phyloP scores from a whole-genome alignment of 2,888 invertebrate species.

The Cephus runcator region DNA sequence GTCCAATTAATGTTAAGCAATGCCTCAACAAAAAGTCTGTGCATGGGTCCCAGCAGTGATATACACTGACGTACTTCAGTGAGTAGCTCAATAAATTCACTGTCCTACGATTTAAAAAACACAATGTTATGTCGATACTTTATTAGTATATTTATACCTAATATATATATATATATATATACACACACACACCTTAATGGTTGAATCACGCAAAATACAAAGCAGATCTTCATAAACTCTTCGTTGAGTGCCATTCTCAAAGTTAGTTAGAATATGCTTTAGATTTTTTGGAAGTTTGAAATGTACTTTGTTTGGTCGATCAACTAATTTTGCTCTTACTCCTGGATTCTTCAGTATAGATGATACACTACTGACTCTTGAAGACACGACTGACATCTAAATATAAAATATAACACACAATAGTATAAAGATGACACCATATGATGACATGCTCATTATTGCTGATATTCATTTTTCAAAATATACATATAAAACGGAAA shows the following conservation, averaged over 20 bases:
- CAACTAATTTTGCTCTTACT: slow-evolving; percentile 43
- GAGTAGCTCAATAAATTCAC: slow-evolving; percentile 70
- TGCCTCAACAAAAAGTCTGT: slow-evolving; percentile 71
- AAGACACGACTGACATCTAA: slow-evolving; percentile 62
- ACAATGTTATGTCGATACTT: slow-evolving; percentile 2
- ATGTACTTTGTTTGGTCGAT: slow-evolving; percentile 49
- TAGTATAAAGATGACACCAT: not conserved
- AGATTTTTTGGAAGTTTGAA: slow-evolving; percentile 68
- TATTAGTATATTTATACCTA: slow-evolving; percentile 5
- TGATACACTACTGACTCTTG: slow-evolving; percentile 53
- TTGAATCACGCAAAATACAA: slow-evolving; percentile 66
- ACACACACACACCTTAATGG: slow-evolving; percentile 62
- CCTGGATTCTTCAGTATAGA: slow-evolving; percentile 55
- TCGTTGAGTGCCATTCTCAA: slow-evolving; percentile 58
- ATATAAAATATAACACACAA: slow-evolving; percentile 7
- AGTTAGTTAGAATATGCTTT: slow-evolving; percentile 65
- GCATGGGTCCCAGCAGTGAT: slow-evolving; percentile 69
- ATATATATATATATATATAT: not conserved
- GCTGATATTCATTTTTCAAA: not conserved
- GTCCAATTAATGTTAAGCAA: slow-evolving; percentile 72
- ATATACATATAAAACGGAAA: not conserved
- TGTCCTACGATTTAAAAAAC: slow-evolving; percentile 63
- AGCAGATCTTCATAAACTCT: slow-evolving; percentile 69
- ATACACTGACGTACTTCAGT: slow-evolving; percentile 70
- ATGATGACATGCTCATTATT: not conserved